Evolutionary conservation across 30 jellyfish, hydroid and myxozoan species (phyloP), one percentile per base, ranked within the genome.

Genomic region (Haliclystus octoradiatus): DNA sequence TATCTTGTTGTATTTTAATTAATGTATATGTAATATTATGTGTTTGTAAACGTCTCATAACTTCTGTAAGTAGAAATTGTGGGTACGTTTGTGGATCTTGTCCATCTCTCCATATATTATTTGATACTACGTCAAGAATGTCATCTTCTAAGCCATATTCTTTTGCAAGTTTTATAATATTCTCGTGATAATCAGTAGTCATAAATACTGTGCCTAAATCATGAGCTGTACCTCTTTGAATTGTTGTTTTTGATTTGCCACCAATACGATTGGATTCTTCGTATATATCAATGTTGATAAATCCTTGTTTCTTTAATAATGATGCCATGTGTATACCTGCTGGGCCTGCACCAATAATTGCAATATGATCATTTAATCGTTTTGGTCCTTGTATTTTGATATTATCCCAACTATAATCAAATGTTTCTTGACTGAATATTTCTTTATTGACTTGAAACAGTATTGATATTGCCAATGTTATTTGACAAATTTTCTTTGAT

Each of bases 291-390:
- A 85, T 65, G 34, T 78, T 80, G 33, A 13, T 78, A 67, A 85
- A 85, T 3, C 93, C 93, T 47, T 74, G 68, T 75, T 72, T 78
- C 34, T 85, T 85, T 73, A 85, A 77, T 68, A 78, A 46, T 52
- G 33, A 74, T 9, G 96, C 96, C 96, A 85, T 85, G 73, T 85
- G 96, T 0, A 85, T 80, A 2, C 96, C 96, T 3, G 96, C 79
- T 13, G 96, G 75, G 2, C 96, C 96, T n/a, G 85, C 96, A 9
- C 96, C 96, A 53, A 85, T 93, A 49, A 85, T 78, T n/a, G 90
- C 96, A 57, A 85, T 85, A 53, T 72, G 72, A 72, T 78, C 93
- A 2, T 74, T 28, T 7, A 35, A 32, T 2, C 84, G 34, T 51
- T 78, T 80, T 26, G 96, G 96, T 22, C 96, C 96, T 31, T 30